phyloP scores from a whole-genome alignment of 2,113 vertebrate genomes.

The Rattus norvegicus region GRCr8 NC_086019.1:127540001-127540500 shows the following conservation, averaged over 20 bases:
- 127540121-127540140: background rate
- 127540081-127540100: too few relatives aligned
- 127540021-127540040: background rate
- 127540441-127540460: too few relatives aligned
- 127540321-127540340: background rate
- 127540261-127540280: background rate
- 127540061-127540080: background rate
- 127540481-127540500: background rate
- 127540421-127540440: too few relatives aligned
- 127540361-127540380: background rate
- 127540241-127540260: background rate
- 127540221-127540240: background rate
- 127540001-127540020: background rate
- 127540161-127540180: background rate
- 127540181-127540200: background rate
- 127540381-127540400: background rate
- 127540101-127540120: too few relatives aligned
- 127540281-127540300: background rate
- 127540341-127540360: background rate
- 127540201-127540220: background rate
- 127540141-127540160: background rate
- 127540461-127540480: background rate
- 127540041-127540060: background rate
- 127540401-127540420: background rate
- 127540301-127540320: background rate